Conservation (phyloP, 1,140 invertebrate species). For the Drosophila arizonae region DNA sequence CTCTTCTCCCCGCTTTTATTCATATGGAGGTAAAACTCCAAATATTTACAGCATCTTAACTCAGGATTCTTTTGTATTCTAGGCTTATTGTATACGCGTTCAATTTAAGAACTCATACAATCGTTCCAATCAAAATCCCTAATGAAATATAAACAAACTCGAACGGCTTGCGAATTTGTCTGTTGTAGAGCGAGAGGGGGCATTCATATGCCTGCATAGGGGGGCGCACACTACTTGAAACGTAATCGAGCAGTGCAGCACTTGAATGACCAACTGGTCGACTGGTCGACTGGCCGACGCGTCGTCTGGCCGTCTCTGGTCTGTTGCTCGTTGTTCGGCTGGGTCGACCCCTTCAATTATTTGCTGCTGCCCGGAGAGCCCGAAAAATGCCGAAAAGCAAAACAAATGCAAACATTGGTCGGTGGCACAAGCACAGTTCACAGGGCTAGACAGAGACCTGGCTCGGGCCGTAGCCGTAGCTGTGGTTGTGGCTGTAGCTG, state of each 20-base stretch:
- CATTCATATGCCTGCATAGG: too few species aligned
- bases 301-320: slow-evolving; percentile 19
- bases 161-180: slow-evolving; percentile 62
- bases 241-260: slow-evolving; percentile 75
- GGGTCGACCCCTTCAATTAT: slow-evolving; percentile 74
- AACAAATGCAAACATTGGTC: slow-evolving; percentile 75
- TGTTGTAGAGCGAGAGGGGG: slow-evolving; percentile 14
- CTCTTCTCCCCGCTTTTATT: too few species aligned
- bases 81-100: background rate
- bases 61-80: background rate
- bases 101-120: slow-evolving; percentile 29
- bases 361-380: slow-evolving; percentile 50
- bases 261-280: slow-evolving; percentile 73
- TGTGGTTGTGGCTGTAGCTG: slow-evolving; percentile 19
- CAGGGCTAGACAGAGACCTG: slow-evolving; percentile 25
- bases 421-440: slow-evolving; percentile 24
- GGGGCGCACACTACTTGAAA: slow-evolving; percentile 64
- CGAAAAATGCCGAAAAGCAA: slow-evolving; percentile 74
- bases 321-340: background rate
- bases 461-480: too few species aligned
- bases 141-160: slow-evolving; percentile 74
- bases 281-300: slow-evolving; percentile 17
- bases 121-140: slow-evolving; percentile 69
- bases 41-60: background rate
- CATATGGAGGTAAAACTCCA: too few species aligned